These are phyloP conservation scores for Babylonia areolata DNA, from an alignment of 1,140 invertebrate species.

Conservation along the genomic window DNA sequence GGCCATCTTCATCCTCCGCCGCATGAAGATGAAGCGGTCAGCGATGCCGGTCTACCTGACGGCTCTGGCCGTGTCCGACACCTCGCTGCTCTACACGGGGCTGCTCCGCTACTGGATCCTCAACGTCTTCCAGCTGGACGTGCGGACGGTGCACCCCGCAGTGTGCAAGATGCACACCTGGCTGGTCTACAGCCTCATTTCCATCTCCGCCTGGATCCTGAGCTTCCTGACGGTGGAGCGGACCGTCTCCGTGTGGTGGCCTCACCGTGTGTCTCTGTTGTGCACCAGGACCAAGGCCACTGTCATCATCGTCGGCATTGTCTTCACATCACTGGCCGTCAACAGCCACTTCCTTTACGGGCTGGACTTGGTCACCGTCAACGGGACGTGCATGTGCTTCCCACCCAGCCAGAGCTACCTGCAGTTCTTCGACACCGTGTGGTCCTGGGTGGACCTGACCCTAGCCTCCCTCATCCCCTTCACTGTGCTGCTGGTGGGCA, in stretches of 20 bases:
- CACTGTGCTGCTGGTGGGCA: conserved; percentile 34
- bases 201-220: conserved; percentile 57
- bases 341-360: conserved; percentile 23
- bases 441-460: conserved; percentile 38
- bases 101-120: conserved; percentile 57
- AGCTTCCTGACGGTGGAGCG: conserved; percentile 59
- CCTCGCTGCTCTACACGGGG: conserved; percentile 54
- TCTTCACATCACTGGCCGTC: background rate
- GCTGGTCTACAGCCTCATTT: conserved; percentile 44
- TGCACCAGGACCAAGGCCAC: conserved; percentile 42
- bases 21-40: conserved; percentile 21
- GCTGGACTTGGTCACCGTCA: background rate
- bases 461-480: conserved; percentile 43
- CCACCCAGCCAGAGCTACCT: background rate
- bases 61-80: conserved; percentile 51
- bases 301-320: background rate
- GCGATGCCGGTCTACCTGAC: conserved; percentile 51
- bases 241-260: conserved; percentile 54
- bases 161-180: conserved; percentile 57
- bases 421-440: conserved; percentile 32
- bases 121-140: conserved; percentile 50
- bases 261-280: conserved; percentile 48
- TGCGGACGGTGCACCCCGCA: conserved; percentile 34
- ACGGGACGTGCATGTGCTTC: background rate
- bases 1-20: conserved; percentile 46